These are phyloP conservation scores for Plecturocebus donacophilus DNA, from an alignment of 2,113 vertebrate species.

Conservation along the genomic window DNA sequence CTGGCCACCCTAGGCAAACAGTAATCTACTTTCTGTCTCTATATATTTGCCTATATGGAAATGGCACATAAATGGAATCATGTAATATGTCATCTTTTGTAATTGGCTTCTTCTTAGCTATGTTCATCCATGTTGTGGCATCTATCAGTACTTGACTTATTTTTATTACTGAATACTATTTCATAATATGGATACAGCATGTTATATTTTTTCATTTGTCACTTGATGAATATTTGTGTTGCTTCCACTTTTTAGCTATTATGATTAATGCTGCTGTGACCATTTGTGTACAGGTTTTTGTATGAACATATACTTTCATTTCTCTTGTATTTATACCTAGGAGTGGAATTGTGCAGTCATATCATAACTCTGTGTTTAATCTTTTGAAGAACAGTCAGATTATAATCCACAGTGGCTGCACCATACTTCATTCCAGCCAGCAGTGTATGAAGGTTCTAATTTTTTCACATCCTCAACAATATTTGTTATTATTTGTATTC, in stretches of 20 bases:
- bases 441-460: background rate
- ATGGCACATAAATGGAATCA: background rate
- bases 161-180: background rate
- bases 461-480: background rate
- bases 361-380: background rate
- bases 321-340: background rate
- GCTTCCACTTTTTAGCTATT: background rate
- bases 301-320: background rate
- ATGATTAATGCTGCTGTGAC: background rate
- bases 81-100: background rate
- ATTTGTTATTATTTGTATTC: background rate
- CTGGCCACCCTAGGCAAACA: background rate
- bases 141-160: background rate
- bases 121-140: background rate
- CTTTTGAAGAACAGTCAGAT: background rate
- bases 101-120: background rate
- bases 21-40: background rate
- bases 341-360: background rate
- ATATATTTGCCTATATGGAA: background rate
- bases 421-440: background rate
- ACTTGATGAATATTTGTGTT: background rate
- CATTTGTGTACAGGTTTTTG: background rate
- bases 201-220: background rate
- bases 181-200: background rate
- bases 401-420: background rate